These are phyloP conservation scores for Sphenodon punctatus DNA, from an alignment of 2,797 vertebrate species.

Conservation along the genomic window DNA sequence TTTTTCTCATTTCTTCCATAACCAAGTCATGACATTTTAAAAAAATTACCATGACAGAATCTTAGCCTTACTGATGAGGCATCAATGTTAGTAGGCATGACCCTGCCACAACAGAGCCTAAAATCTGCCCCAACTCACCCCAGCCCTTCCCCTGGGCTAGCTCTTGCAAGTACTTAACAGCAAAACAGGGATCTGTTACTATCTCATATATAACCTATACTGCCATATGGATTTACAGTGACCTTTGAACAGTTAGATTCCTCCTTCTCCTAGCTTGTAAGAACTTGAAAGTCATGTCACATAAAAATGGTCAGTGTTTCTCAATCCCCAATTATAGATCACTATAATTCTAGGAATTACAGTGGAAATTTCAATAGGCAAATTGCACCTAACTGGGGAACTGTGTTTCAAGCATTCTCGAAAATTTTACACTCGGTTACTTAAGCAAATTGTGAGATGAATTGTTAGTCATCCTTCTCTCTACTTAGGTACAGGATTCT, in stretches of 20 bases:
- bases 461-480: not conserved
- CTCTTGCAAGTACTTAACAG: no score
- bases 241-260: not conserved
- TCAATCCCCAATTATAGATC: not conserved
- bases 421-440: not conserved
- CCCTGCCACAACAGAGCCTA: no score
- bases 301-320: not conserved
- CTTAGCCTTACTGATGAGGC: no score
- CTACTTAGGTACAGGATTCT: not conserved
- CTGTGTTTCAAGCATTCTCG: accelerated
- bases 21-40: no score
- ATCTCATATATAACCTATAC: not conserved
- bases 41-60: no score
- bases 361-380: not conserved
- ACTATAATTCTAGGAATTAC: not conserved
- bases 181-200: no score
- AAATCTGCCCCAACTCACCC: no score
- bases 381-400: not conserved
- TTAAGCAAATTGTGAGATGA: not conserved
- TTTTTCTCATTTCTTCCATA: no score
- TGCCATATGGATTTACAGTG: not conserved
- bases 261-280: not conserved
- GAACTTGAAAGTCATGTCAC: not conserved
- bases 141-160: no score
- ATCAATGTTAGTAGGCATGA: no score